A percentile compares a stretch with the other conserved stretches of the same genome.
Evolutionary conservation across 1,140 invertebrate genomes (phyloP).

Genomic region (Centruroides sculpturatus): DNA sequence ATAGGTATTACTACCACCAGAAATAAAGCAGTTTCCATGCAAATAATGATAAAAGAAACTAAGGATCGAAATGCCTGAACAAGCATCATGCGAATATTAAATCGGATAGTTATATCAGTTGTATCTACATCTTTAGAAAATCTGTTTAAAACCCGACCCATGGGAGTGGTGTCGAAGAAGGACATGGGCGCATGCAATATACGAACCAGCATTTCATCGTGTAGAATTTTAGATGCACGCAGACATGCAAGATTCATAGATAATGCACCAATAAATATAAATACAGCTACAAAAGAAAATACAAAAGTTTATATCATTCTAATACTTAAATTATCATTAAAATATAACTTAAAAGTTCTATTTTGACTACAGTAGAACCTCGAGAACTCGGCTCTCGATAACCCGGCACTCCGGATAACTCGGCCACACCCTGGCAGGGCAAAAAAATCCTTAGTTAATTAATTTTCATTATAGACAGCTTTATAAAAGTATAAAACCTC

Average conservation of each 20-base stretch:
- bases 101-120: constrained; percentile 33
- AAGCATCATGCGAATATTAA: constrained; percentile 33
- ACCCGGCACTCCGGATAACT: no score
- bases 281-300: constrained; percentile 1
- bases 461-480: no score
- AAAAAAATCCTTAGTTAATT: no score
- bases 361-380: no score
- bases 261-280: constrained; percentile 24
- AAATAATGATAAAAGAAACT: constrained; percentile 59
- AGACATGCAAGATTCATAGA: constrained; percentile 34
- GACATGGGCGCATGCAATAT: constrained; percentile 49
- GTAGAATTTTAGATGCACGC: constrained; percentile 53
- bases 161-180: constrained; percentile 48
- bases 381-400: no score
- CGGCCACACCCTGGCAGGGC: no score
- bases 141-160: constrained; percentile 60
- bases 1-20: constrained; percentile 67
- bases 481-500: no score
- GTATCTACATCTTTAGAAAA: constrained; percentile 35
- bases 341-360: no score
- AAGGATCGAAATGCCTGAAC: constrained; percentile 49
- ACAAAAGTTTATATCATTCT: neutral
- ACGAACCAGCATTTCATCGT: constrained; percentile 53
- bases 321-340: no score
- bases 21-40: constrained; percentile 58